These are phyloP conservation scores for Cristatella mucedo DNA, from an alignment of 2,888 invertebrate genomes.

Conservation along the genomic window DNA sequence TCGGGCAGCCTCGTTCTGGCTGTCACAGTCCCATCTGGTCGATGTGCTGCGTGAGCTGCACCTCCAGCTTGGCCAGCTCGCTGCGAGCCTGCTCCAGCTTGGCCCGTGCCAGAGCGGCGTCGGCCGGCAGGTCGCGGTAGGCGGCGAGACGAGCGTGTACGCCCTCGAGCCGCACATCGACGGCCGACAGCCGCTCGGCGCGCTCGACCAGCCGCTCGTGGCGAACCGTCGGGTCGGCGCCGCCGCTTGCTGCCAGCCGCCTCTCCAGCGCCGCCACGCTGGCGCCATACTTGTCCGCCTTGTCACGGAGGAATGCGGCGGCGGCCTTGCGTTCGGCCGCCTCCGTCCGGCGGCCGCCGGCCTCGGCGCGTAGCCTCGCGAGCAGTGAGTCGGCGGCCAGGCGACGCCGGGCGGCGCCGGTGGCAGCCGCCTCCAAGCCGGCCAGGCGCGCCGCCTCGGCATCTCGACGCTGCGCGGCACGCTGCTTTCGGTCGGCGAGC, in stretches of 20 bases:
- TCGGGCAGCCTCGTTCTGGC: no score
- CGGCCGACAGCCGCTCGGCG: neutral
- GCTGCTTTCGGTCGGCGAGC: no score
- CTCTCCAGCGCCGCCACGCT: neutral
- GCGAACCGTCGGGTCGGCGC: neutral
- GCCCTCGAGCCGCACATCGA: neutral
- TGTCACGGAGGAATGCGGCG: neutral
- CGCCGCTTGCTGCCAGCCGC: neutral
- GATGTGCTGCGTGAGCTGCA: neutral
- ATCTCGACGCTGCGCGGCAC: no score
- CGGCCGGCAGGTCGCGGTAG: neutral
- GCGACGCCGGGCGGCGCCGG: no score
- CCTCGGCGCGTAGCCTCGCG: no score
- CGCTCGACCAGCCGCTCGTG: neutral
- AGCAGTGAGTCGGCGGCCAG: no score
- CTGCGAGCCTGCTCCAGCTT: constrained; percentile 1
- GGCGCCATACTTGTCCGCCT: neutral
- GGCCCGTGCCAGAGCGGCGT: neutral
- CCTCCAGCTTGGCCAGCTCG: neutral
- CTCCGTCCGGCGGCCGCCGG: no score
- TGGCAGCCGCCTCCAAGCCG: no score
- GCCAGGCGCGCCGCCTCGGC: no score
- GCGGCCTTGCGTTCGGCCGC: no score
- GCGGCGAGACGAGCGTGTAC: neutral
- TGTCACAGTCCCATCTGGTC: no score